These are phyloP conservation scores for Leucophenga maculata DNA, from an alignment of 2,888 invertebrate species.

Conservation along the genomic window DNA sequence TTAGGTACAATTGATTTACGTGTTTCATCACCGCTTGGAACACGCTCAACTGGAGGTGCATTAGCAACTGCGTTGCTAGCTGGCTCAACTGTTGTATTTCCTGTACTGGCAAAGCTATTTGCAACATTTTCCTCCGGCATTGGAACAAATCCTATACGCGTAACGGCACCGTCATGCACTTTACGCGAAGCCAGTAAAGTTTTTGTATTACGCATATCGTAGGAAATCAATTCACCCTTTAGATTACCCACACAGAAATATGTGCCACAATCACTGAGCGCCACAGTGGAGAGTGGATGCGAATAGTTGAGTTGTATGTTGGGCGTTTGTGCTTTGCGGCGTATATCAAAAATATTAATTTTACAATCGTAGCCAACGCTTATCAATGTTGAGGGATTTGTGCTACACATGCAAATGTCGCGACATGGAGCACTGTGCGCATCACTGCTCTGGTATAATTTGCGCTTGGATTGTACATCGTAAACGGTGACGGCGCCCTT, in stretches of 20 bases:
- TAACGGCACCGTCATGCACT: constrained; percentile 64
- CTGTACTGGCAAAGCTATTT: constrained; percentile 51
- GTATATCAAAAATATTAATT: constrained; percentile 70
- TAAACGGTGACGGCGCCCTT: constrained; percentile 67
- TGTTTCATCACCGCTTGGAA: constrained; percentile 36
- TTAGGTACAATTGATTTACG: constrained; percentile 53
- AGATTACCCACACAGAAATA: constrained; percentile 70
- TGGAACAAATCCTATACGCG: constrained; percentile 67
- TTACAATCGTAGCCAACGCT: constrained; percentile 71
- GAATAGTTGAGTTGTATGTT: constrained; percentile 53
- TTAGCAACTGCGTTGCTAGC: background rate
- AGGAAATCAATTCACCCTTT: constrained; percentile 69
- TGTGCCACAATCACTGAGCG: constrained; percentile 68
- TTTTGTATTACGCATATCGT: constrained; percentile 68
- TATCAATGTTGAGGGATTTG: constrained; percentile 62
- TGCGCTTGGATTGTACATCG: constrained; percentile 66
- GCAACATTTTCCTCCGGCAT: constrained; percentile 47
- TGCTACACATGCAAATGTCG: constrained; percentile 67
- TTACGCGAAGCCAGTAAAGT: constrained; percentile 54
- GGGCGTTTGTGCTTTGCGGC: constrained; percentile 61
- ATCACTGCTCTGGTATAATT: constrained; percentile 58
- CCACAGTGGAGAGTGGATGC: constrained; percentile 68
- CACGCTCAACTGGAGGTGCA: constrained; percentile 38
- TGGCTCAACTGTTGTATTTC: constrained; percentile 35
- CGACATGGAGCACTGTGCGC: constrained; percentile 69